Evolutionary conservation across 2,113 vertebrate genomes (phyloP), one percentile per base, ranked within the genome.

Genomic region (Spheniscus mendiculus): DNA sequence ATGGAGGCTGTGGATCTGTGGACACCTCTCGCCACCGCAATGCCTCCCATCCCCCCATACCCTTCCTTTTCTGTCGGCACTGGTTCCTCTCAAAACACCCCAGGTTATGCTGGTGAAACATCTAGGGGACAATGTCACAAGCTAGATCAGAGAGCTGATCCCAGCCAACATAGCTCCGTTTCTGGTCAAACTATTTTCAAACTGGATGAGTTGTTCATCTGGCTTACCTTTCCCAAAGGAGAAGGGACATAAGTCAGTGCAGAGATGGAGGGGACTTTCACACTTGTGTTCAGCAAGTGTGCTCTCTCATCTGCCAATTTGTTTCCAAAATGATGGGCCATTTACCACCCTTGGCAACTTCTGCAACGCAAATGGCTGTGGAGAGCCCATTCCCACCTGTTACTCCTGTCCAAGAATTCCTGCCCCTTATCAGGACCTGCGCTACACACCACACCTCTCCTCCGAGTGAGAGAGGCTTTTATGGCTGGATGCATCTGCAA

Each of bases 21-120:
- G 42, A 34, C 40, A 30, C 26, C 30, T 62, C 53, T 92, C 4
- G 0, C 40, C 50, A 40, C 32, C 0, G 0, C 73, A 18, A 0
- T 27, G 50, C 42, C 30, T 80, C 42, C 56, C 58, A n/a, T 62
- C 19, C 38, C 29, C 25, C 52, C 17, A 25, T 4, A 6, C 25
- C 59, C 42, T 55, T 89, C 77, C 84, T 61, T 40, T 67, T 77
- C 67, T 69, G 56, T 58, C 59, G 66, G 30, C 27, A 32, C 34
- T 42, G 38, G 22, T 22, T 87, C 79, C 32, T 40, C 58, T 73
- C 59, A 72, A 29, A 90, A 61, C 27, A 32, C 11, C 10, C 34
- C 44, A 49, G 27, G 15, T 44, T 49, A 47, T 27, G 38, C 44
- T 76, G 50, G 36, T 27, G 38, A 82, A 84, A 71, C 15, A 40